Evolutionary conservation across 2,888 invertebrate species (phyloP).

Genomic region (Eurytoma californica): DNA sequence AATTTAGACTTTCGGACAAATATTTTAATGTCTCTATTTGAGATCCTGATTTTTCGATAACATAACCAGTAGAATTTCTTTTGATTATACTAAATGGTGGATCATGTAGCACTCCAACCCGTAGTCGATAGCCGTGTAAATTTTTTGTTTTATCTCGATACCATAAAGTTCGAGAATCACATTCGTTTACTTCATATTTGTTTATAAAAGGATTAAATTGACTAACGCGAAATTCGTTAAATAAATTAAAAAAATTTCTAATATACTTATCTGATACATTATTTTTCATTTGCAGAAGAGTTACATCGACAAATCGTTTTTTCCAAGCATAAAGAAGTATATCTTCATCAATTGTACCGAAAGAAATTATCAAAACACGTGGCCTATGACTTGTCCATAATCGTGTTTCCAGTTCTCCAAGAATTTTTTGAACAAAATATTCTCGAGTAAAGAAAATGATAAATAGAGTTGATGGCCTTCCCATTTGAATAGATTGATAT

Average conservation of each 20-base stretch:
- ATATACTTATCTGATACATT: too few species aligned
- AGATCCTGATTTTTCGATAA: not conserved
- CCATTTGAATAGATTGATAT: not conserved
- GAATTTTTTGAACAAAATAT: not conserved
- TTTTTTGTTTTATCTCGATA: slow-evolving; percentile 12
- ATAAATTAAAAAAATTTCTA: not conserved
- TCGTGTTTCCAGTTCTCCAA: not conserved
- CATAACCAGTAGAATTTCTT: slow-evolving; percentile 21
- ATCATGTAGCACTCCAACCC: slow-evolving; percentile 2
- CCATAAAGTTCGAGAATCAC: not conserved
- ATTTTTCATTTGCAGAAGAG: not conserved
- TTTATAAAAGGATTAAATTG: slow-evolving; percentile 16
- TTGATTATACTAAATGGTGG: not conserved
- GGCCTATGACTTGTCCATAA: not conserved
- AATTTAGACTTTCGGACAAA: slow-evolving; percentile 6
- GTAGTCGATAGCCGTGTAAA: not conserved
- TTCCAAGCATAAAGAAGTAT: slow-evolving; percentile 16
- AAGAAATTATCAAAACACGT: not conserved
- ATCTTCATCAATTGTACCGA: not conserved
- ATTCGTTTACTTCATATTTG: not conserved
- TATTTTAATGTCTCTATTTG: slow-evolving; percentile 2
- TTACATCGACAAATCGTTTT: slow-evolving; percentile 12
- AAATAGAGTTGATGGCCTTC: slow-evolving; percentile 18
- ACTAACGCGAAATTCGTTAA: not conserved
- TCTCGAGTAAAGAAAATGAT: not conserved